Evolutionary conservation across 2,888 invertebrate genomes (phyloP), one percentile per base, ranked within the genome.

Genomic region (Neoascia interrupta): DNA sequence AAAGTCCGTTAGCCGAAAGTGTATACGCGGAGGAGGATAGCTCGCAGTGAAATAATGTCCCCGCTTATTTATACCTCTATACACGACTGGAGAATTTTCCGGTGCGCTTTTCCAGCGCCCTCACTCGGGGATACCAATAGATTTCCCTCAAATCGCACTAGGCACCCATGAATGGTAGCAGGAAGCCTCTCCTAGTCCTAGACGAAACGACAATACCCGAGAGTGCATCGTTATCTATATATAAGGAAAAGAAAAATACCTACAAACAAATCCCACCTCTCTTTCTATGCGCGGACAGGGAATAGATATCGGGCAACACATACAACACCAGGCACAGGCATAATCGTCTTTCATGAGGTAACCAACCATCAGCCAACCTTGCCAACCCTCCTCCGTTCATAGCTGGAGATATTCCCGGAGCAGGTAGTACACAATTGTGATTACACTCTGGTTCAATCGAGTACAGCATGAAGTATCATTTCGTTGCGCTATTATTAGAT

Each of bases 61-160:
- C 64, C 70, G 45, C 26, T 13, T 6, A 28, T 2, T 6, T n/a
- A n/a, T n/a, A n/a, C n/a, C n/a, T n/a, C n/a, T n/a, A n/a, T n/a
- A n/a, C 28, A 31, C 28, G 23, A 58, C 28, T 39, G 61, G 74
- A 74, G 74, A 74, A 51, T 69, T 69, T 69, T 69, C 41, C 43
- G 47, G 37, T 49, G 23, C n/a, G 23, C 73, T 73, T 79, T 79
- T 79, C 79, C 79, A 73, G 68, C 73, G 79, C 73, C 66, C 73
- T 73, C 79, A 73, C 54, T 45, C 68, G 79, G 79, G 73, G 73
- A 79, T 47, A 66, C 61, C 73, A 79, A 79, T 79, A 79, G 79
- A 79, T 79, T 79, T 79, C 79, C 79, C 79, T 79, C 79, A 73
- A 73, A 79, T 43, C 45, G 36, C 54, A 79, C 56, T 73, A 79